These are phyloP conservation scores for Trematomus bernacchii DNA, from an alignment of 2,797 vertebrate genomes.

Conservation along the genomic window DNA sequence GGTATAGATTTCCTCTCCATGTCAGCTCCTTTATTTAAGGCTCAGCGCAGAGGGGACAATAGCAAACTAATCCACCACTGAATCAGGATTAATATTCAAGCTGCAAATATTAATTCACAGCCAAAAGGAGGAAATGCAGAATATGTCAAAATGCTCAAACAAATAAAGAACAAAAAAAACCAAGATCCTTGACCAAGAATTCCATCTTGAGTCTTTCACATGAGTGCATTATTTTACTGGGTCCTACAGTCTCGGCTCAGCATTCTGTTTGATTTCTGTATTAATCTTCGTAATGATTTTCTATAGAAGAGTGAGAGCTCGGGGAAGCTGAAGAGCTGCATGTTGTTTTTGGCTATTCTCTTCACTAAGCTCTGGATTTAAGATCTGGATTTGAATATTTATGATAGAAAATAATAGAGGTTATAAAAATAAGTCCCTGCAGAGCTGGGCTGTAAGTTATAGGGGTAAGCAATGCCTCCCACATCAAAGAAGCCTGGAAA, in stretches of 20 bases:
- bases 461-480: constrained; percentile 81
- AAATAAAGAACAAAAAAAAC: constrained; percentile 81
- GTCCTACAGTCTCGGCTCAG: constrained; percentile 70
- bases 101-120: constrained; percentile 96
- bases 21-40: constrained; percentile 84
- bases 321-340: constrained; percentile 80
- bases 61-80: constrained; percentile 94
- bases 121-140: constrained; percentile 84
- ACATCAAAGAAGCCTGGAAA: constrained; percentile 81
- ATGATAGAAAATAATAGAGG: constrained; percentile 98
- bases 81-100: constrained; percentile 96
- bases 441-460: constrained; percentile 83
- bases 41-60: constrained; percentile 86
- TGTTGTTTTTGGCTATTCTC: constrained; percentile 93
- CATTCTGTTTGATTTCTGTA: constrained; percentile 79
- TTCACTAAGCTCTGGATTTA: constrained; percentile 94
- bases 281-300: constrained; percentile 89
- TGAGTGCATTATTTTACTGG: constrained; percentile 76
- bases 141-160: constrained; percentile 85
- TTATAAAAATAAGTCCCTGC: constrained; percentile 90
- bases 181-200: constrained; percentile 79
- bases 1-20: constrained; percentile 87
- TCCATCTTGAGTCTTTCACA: constrained; percentile 73
- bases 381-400: constrained; percentile 99
- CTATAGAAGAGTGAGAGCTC: constrained; percentile 80